A percentile compares a stretch with the other conserved stretches of the same genome.
These are phyloP conservation scores for Philopedon plagiatum DNA, from an alignment of 2,888 invertebrate species.

Conservation along the genomic window DNA sequence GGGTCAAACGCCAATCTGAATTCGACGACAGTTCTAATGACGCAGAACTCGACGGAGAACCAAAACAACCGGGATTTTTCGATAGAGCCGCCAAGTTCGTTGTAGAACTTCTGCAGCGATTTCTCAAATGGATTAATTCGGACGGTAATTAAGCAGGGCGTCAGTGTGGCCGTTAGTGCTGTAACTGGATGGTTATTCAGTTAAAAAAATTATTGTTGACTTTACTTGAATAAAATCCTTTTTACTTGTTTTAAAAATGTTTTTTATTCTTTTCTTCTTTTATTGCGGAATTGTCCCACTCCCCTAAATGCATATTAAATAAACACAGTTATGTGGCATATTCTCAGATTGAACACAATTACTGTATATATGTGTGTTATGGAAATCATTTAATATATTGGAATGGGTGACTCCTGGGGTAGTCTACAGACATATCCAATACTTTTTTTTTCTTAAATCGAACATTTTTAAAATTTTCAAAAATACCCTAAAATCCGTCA, in stretches of 20 bases:
- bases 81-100: constrained; percentile 68
- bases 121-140: constrained; percentile 69
- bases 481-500: no score
- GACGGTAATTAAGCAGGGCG: constrained; percentile 56
- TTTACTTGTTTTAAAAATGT: not conserved
- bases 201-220: constrained; percentile 2
- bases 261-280: not conserved
- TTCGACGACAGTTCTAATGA: constrained; percentile 49
- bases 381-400: no score
- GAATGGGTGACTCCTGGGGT: no score
- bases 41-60: constrained; percentile 42
- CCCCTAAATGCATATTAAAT: no score
- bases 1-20: constrained; percentile 53
- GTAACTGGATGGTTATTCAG: constrained; percentile 48
- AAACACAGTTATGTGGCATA: no score
- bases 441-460: no score
- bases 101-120: constrained; percentile 67
- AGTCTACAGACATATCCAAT: no score
- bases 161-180: constrained; percentile 30
- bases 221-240: not conserved
- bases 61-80: constrained; percentile 62
- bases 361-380: no score
- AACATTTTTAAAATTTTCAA: no score
- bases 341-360: no score
- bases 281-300: no score